Conservation (phyloP, 2,113 vertebrate species). For the Suricata suricatta region DNA sequence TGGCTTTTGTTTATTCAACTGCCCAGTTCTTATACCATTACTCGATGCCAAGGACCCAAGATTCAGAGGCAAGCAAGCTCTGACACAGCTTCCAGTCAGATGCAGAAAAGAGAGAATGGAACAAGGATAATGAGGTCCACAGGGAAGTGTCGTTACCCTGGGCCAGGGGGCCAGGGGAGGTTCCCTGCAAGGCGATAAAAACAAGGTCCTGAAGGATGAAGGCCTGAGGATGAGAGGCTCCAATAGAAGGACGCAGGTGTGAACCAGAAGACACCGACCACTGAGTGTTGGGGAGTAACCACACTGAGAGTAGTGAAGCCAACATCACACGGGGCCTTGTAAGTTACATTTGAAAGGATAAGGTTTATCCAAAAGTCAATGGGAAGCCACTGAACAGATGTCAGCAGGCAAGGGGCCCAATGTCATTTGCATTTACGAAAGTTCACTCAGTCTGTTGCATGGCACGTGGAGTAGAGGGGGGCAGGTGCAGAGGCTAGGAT, state of each 20-base stretch:
- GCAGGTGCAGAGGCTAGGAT: neutral
- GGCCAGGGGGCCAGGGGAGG: neutral
- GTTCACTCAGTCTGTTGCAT: neutral
- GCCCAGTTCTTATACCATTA: neutral
- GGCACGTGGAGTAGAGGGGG: neutral
- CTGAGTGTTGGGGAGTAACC: fast-evolving
- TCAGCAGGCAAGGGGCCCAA: neutral
- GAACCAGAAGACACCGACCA: neutral
- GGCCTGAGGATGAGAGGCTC: neutral
- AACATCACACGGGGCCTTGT: neutral
- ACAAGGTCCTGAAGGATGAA: neutral
- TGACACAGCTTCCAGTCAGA: neutral
- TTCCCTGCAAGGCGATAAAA: neutral
- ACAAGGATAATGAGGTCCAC: neutral
- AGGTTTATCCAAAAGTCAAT: neutral
- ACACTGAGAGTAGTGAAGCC: neutral
- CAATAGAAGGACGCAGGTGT: neutral
- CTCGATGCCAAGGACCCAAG: neutral
- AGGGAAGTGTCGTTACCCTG: neutral
- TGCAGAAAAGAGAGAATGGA: neutral
- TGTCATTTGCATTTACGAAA: neutral
- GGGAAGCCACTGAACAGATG: neutral
- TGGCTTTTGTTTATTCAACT: neutral
- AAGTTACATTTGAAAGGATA: neutral
- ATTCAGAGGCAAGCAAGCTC: neutral